Evolutionary conservation across 2,888 invertebrate species (phyloP).

Genomic region (Entomobrya multifasciata): DNA sequence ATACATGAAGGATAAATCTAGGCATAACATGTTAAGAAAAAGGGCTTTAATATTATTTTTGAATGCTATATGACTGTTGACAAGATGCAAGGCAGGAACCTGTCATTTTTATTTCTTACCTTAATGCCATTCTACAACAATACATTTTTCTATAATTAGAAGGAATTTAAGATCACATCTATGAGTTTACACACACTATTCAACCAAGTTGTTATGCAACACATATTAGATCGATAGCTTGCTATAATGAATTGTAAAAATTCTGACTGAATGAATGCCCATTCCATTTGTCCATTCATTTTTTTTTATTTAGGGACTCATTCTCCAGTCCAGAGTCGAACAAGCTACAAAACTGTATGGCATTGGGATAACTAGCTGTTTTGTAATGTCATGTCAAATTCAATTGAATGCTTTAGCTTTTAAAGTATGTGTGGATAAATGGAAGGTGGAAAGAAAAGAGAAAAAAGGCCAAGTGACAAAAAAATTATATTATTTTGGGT

Average conservation of each 20-base stretch:
- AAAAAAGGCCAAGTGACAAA: slow-evolving; percentile 51
- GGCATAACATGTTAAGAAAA: slow-evolving; percentile 2
- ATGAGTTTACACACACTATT: no score
- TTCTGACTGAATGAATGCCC: no score
- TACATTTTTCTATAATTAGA: slow-evolving; percentile 4
- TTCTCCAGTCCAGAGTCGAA: no score
- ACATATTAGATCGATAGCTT: no score
- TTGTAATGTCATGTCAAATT: slow-evolving; percentile 49
- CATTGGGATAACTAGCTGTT: slow-evolving; percentile 32
- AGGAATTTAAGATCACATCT: no score
- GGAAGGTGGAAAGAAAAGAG: slow-evolving; percentile 17
- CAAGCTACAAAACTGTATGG: slow-evolving; percentile 42
- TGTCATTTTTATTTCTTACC: slow-evolving; percentile 22
- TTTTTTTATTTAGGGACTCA: no score
- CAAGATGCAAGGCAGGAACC: background rate
- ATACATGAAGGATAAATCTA: slow-evolving; percentile 22
- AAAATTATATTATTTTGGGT: slow-evolving; percentile 58
- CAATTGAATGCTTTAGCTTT: no score
- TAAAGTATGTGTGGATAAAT: no score
- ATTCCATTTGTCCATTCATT: no score
- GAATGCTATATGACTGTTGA: background rate
- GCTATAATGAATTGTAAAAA: no score
- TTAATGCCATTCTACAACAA: background rate
- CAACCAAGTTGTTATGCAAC: no score
- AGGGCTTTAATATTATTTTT: slow-evolving; percentile 14